Base-by-base conservation (phyloP, 2,113 vertebrate species). In the Hystrix brachyura region DNA sequence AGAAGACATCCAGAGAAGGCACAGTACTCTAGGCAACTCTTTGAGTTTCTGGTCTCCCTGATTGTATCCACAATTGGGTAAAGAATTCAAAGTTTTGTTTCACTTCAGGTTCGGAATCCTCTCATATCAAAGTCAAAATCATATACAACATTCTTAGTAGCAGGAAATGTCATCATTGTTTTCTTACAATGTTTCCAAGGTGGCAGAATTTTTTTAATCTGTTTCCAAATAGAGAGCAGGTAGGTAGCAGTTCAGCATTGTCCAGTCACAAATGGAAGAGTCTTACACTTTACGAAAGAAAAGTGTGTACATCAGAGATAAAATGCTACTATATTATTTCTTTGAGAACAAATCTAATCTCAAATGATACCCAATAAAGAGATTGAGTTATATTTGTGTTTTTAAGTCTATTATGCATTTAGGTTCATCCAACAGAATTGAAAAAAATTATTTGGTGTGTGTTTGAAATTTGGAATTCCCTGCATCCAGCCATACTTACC, bases 401-500 rank as follows among this genome's bases (percentile, higher is more conserved):
- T 91, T 95, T 69, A 91, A 93, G 74, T 46, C 65, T 69, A 87
- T 51, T 72, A 62, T 53, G 4, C 32, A 79, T 83, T 86, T 94
- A 83, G 65, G 4, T 48, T 65, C 21, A 90, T 59, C 43, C 72
- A 88, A 88, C 51, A 79, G 55, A 94, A 67, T n/a, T 69, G 74
- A 79, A 95, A 78, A 90, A 96, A 95, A 94, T 13, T 1, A 19
- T 21, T 27, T 59, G 84, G 88, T 3, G 3, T 88, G 60, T 74
- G 59, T 90, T 79, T 90, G 62, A 97, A 96, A 87, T 21, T 59
- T 0, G 3, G 60, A 96, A 94, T 96, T 94, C 71, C 90, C 95
- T 67, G 23, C n/a, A 59, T 74, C 81, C 7, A 51, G 59, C 43
- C 19, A 13, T 76, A 67, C 90, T 94, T 90, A 78, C 53, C 64